phyloP scores from a whole-genome alignment of 1,140 invertebrate genomes.

The Bombus affinis region DNA sequence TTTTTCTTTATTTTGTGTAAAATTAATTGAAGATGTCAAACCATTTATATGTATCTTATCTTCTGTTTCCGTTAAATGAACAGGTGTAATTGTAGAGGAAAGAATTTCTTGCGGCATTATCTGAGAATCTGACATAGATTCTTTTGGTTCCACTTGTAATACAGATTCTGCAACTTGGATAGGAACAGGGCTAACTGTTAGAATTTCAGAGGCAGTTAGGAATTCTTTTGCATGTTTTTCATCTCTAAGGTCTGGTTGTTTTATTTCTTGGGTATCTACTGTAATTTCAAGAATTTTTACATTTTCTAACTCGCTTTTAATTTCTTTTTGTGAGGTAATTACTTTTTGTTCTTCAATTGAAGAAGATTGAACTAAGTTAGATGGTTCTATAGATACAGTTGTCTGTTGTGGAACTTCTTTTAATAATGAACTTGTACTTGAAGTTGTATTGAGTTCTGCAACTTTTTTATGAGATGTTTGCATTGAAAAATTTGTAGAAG shows the following conservation, averaged over 20 bases:
- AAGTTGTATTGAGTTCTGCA: neutral
- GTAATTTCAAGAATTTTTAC: slow-evolving; percentile 10
- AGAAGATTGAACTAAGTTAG: neutral
- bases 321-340: neutral
- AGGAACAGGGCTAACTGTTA: slow-evolving; percentile 70
- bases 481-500: neutral
- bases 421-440: slow-evolving; percentile 3
- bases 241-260: neutral
- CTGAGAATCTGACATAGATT: slow-evolving; percentile 72
- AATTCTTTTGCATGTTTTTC: slow-evolving; percentile 53
- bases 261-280: neutral
- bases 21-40: slow-evolving; percentile 26
- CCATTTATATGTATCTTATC: slow-evolving; percentile 43
- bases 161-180: slow-evolving; percentile 81
- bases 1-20: neutral
- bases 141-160: slow-evolving; percentile 76
- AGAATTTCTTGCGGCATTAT: slow-evolving; percentile 71
- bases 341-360: slow-evolving; percentile 15
- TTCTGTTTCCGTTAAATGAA: slow-evolving; percentile 57
- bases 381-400: neutral
- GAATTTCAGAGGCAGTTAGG: slow-evolving; percentile 52
- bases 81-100: slow-evolving; percentile 71
- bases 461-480: slow-evolving; percentile 10
- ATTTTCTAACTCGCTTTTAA: neutral
- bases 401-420: neutral